Evolutionary conservation across 2,797 vertebrate genomes (phyloP), one percentile per base, ranked within the genome.

Genomic region (Macropus fuliginosus): DNA sequence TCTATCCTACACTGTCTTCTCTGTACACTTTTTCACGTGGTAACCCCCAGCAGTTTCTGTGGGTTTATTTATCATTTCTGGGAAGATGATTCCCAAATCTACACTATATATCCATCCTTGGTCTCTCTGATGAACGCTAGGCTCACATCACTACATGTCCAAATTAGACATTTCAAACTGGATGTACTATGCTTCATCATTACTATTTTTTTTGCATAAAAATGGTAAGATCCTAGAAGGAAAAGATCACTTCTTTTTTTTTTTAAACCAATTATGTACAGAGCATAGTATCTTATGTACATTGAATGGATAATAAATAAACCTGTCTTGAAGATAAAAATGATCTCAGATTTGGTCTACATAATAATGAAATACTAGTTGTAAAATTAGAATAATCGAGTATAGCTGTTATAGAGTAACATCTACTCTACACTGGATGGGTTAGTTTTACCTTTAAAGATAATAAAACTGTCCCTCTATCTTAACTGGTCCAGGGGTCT

Each of bases 311-410:
- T 46, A 81, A 81, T 46, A 8, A 81, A 81, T 40, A 74, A 74
- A 74, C 18, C 5, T 74, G 40, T 40, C 62, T 62, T 34, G 31
- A n/a, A 66, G 34, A 66, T 66, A 66, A 66, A 1, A 74, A 74
- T 66, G 97, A 96, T 55, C 74, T 96, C 52, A 95, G 46, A 46
- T 16, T 24, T 93, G 52, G 31, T 34, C 94, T 97, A 95, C 89
- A 96, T 95, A 95, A 92, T 54, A 94, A 94, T 95, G 57, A 92
- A 92, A 2, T 40, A 74, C 3, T 55, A 93, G 1, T 40, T 66
- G 59, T 66, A 24, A 74, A 74, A 74, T 74, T 0, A 74, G 66
- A 74, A 40, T 74, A 18, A 74, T 40, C 0, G 1, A 74, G 6
- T 81, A 27, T 46, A 27, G 16, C 46, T 74, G 34, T 74, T 74